These are phyloP conservation scores for Botrylloides violaceus DNA, from an alignment of 23 tunicate genomes.

Conservation along the genomic window DNA sequence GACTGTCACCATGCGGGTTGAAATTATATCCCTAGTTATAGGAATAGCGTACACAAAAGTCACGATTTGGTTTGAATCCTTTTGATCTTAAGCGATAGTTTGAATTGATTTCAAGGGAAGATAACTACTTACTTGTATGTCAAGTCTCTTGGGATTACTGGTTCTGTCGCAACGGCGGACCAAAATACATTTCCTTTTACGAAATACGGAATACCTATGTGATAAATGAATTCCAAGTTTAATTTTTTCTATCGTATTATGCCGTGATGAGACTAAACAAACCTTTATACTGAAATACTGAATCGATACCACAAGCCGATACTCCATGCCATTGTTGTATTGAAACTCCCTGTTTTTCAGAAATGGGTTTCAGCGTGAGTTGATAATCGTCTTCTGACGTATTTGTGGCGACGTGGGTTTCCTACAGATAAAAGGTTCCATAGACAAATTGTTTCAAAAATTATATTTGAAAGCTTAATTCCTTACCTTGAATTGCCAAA, in stretches of 20 bases:
- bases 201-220: conserved; percentile 23
- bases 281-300: conserved; percentile 70
- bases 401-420: neutral
- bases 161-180: conserved; percentile 17
- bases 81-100: too few relatives aligned
- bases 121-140: conserved; percentile 9
- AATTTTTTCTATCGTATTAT: neutral
- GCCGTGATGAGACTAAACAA: neutral
- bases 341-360: conserved; percentile 6
- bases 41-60: neutral
- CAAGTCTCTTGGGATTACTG: conserved; percentile 7
- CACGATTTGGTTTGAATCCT: neutral
- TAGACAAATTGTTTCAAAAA: neutral
- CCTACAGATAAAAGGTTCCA: neutral
- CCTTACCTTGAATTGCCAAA: conserved; percentile 59
- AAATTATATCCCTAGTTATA: neutral
- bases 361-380: conserved; percentile 9
- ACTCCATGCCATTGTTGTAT: conserved; percentile 59
- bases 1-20: too few relatives aligned
- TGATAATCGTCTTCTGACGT: neutral
- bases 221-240: neutral
- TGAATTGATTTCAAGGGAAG: too few relatives aligned
- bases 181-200: conserved; percentile 11
- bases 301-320: conserved; percentile 58
- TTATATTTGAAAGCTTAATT: neutral